Base-by-base conservation (phyloP, 2,797 vertebrate genomes). In the Parotocinclus haroldoi region DNA sequence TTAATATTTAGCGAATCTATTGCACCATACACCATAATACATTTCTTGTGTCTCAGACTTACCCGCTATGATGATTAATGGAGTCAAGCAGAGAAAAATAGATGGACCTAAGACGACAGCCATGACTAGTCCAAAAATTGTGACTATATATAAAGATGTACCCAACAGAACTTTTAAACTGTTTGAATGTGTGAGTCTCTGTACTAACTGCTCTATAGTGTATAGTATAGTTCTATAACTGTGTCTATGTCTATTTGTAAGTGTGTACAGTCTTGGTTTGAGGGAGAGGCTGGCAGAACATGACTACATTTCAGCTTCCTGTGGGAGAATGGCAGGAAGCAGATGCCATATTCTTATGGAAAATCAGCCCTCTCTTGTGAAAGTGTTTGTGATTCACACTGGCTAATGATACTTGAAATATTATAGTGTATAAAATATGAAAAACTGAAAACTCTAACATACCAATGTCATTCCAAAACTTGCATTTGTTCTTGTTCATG, bases 241-340 rank as follows among this genome's bases (percentile, higher is more conserved):
- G 64, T 68, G 40, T 67, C 39, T 55, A 14, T 59, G 50, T 66
- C 40, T 60, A n/a, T 39, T 64, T 63, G 50, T 73, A 45, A 50
- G 54, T 62, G 27, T 73, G 37, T 68, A 58, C 48, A 68, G 16
- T 51, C 42, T 37, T 66, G 55, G 39, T 69, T 66, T 57, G 3
- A 65, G 71, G 51, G 71, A 70, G 61, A 58, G 71, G 69, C 61
- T 46, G 44, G 60, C 55, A 16, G 16, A 54, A 5, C 63, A 55
- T 53, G 19, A 48, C 7, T 7, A 48, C 69, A 50, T 69, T 71
- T 50, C 55, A 65, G 56, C 61, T 82, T 84, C 80, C 80, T 81
- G 77, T 70, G 76, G 53, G 80, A 78, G 79, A 84, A 84, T 82
- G 63, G 72, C 54, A 80, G 80, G 82, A 83, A 81, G 63, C 76